Conservation (phyloP, 2,797 vertebrate species). For the Cossypha dichroa region DNA sequence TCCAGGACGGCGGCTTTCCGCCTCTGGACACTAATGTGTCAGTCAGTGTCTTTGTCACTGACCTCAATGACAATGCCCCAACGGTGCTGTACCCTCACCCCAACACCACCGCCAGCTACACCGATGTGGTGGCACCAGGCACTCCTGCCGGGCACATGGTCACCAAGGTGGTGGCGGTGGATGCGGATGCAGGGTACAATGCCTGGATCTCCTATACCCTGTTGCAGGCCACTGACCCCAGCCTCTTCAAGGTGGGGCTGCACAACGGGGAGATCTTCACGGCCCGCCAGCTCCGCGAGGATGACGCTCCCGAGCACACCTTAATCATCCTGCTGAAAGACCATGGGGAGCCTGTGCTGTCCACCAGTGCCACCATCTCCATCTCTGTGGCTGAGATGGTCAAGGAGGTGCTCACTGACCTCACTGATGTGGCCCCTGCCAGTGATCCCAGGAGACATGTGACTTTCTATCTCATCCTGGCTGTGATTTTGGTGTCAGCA, state of each 20-base stretch:
- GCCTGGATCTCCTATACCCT: conserved; percentile 86
- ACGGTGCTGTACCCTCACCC: conserved; percentile 76
- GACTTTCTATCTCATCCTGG: conserved; percentile 84
- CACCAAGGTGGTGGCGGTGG: conserved; percentile 85
- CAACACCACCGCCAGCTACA: conserved; percentile 63
- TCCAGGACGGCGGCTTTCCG: conserved; percentile 77
- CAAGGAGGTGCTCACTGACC: conserved; percentile 77
- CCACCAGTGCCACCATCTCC: conserved; percentile 78
- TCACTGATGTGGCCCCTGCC: conserved; percentile 70
- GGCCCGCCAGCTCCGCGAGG: conserved; percentile 78
- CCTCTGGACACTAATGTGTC: conserved; percentile 79
- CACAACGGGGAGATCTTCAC: conserved; percentile 79
- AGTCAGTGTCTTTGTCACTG: conserved; percentile 79
- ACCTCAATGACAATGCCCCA: conserved; percentile 84
- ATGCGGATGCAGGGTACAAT: conserved; percentile 85
- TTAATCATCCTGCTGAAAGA: conserved; percentile 80
- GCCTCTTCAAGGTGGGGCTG: conserved; percentile 81
- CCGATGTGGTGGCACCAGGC: conserved; percentile 72
- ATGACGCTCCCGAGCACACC: conserved; percentile 79
- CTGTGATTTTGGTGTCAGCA: conserved; percentile 83
- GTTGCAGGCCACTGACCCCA: conserved; percentile 81
- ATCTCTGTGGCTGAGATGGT: conserved; percentile 80
- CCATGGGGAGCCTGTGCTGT: conserved; percentile 79
- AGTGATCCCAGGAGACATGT: conserved; percentile 77
- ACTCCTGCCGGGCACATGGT: conserved; percentile 78